Evolutionary conservation across 2,113 vertebrate species (phyloP), one percentile per base, ranked within the genome.

Genomic region (Haliaeetus leucogaster): DNA sequence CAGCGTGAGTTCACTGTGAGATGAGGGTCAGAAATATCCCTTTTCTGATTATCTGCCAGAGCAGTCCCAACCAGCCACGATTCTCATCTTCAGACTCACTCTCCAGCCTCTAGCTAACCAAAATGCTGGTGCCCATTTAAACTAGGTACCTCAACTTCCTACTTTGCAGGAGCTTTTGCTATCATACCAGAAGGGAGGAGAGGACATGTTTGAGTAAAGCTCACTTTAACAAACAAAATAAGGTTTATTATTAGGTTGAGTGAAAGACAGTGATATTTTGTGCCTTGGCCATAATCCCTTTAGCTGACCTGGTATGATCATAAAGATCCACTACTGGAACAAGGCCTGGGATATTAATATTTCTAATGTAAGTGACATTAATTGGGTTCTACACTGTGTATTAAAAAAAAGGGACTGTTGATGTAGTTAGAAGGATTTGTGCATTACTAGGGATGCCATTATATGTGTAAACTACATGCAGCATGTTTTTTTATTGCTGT

Each of bases 401-500:
- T 67, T 58, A 86, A 74, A 81, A 88, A 70, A 42, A 52, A 85
- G 22, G 25, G 58, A 71, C 55, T 91, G 29, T 90, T 92, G 91
- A 62, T 84, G 43, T 77, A 76, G 67, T 80, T 72, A 89, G 30
- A 76, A 84, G 58, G 71, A 81, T 89, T 79, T 86, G 20, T 92
- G 86, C 82, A 36, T 86, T 94, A 71, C 53, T 82, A 56, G 40
- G 30, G 34, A 85, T 95, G 91, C 63, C 78, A 93, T 91, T 97
- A 87, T 70, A 93, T 80, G 66, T 92, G 83, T 92, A 96, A 96
- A 93, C 87, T 94, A 94, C 61, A 53, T 89, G 76, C 80, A 82
- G 72, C 50, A 82, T 90, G 30, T 12, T 40, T 84, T 65, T 85
- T 87, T 94, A 89, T 90, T 88, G 89, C 91, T 91, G 65, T 95